Percentiles rank a stretch among this genome's conserved stretches.
These are phyloP conservation scores for Chrysolina americana DNA, from an alignment of 2,888 invertebrate species.

Conservation along the genomic window DNA sequence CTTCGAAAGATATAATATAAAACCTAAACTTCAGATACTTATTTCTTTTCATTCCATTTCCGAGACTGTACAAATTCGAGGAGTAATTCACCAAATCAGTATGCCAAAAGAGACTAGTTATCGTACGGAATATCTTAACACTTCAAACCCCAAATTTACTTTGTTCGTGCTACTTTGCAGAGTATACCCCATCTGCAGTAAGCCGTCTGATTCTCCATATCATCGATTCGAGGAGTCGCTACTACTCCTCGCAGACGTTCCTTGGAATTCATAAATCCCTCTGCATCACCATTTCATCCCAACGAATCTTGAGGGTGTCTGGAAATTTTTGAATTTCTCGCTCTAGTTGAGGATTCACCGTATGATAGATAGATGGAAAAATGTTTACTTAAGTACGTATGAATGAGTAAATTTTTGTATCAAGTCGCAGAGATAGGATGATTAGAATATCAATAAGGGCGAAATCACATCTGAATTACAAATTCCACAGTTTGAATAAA, in stretches of 20 bases:
- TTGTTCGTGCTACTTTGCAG: slow-evolving; percentile 16
- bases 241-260: neutral
- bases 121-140: slow-evolving; percentile 16
- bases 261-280: neutral
- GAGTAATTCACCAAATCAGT: slow-evolving; percentile 18
- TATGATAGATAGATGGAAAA: too few species aligned
- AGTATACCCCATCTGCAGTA: slow-evolving; percentile 8
- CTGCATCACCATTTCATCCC: neutral
- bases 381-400: too few species aligned
- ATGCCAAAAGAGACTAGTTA: slow-evolving; percentile 13
- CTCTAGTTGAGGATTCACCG: too few species aligned
- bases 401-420: too few species aligned
- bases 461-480: too few species aligned
- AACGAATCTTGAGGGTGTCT: neutral
- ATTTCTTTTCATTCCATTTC: slow-evolving; percentile 4
- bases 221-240: neutral
- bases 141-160: slow-evolving; percentile 20
- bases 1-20: slow-evolving; percentile 6
- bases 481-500: too few species aligned
- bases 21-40: neutral
- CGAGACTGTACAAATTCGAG: slow-evolving; percentile 13
- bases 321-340: too few species aligned
- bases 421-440: too few species aligned
- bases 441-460: too few species aligned
- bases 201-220: neutral